phyloP scores from a whole-genome alignment of 1,140 invertebrate genomes.

The Pachypsylla venusta region DNA sequence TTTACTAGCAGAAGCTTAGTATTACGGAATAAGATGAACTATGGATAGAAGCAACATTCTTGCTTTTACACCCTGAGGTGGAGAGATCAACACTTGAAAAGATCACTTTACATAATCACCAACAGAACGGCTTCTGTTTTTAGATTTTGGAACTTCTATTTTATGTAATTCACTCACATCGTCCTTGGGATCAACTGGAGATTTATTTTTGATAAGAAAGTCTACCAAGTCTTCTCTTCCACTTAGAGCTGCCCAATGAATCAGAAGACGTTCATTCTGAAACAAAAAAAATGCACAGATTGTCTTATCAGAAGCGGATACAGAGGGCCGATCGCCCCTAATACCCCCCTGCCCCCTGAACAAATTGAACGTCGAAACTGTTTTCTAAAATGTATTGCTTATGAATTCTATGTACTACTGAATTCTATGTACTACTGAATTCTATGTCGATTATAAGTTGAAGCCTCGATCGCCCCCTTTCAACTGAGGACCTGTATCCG shows the following conservation, averaged over 20 bases:
- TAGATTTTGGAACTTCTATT: constrained; percentile 4
- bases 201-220: constrained; percentile 41
- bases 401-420: no score
- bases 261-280: constrained; percentile 39
- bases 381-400: no score
- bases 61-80: not conserved
- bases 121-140: not conserved
- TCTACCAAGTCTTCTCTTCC: constrained; percentile 46
- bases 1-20: not conserved
- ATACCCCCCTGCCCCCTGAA: no score
- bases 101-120: not conserved
- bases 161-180: constrained; percentile 38
- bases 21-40: not conserved
- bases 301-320: no score
- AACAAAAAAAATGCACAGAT: constrained; percentile 23
- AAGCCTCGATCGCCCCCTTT: no score
- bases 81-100: not conserved
- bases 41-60: not conserved
- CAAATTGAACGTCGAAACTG: no score
- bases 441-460: no score
- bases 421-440: no score
- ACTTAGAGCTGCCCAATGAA: constrained; percentile 55
- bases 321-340: no score
- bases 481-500: no score
- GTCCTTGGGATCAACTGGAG: constrained; percentile 43